These are phyloP conservation scores for Eleutherodactylus coqui DNA, from an alignment of 2,797 vertebrate genomes.

Conservation along the genomic window DNA sequence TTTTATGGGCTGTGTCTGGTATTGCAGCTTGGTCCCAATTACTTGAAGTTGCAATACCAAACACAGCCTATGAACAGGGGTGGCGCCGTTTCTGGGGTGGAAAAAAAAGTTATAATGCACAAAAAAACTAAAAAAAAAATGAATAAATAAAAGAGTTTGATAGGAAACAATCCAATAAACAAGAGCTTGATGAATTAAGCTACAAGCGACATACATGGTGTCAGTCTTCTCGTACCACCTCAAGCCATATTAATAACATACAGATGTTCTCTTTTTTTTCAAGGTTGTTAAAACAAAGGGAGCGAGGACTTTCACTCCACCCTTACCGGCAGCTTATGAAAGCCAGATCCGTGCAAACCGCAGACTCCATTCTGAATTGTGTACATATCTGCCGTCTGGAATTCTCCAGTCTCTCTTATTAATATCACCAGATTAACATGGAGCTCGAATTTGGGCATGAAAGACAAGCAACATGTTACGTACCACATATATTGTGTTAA, in stretches of 20 bases:
- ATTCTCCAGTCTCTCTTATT: conserved; percentile 3
- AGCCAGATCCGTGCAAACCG: conserved; percentile 46
- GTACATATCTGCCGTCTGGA: conserved; percentile 28
- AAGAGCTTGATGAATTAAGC: conserved; percentile 1
- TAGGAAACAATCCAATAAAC: background rate
- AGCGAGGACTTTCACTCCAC: conserved; percentile 15
- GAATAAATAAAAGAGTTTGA: background rate
- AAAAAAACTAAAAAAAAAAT: background rate
- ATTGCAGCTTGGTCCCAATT: background rate
- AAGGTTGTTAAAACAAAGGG: conserved; percentile 32
- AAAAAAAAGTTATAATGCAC: too few species aligned
- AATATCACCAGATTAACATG: conserved; percentile 50
- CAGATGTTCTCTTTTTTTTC: conserved; percentile 56
- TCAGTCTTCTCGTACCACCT: background rate
- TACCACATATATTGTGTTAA: conserved; percentile 14
- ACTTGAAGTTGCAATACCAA: background rate
- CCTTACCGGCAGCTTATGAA: conserved; percentile 50
- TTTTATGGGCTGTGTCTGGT: background rate
- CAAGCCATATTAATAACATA: conserved; percentile 14
- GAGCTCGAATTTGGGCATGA: conserved; percentile 31
- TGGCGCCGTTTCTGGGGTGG: background rate
- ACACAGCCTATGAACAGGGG: background rate
- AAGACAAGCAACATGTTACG: conserved; percentile 41
- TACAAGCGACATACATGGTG: background rate
- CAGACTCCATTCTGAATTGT: conserved; percentile 37